Percentiles rank a stretch among this genome's conserved stretches.
Evolutionary conservation across 2,113 vertebrate genomes (phyloP).

Genomic region (Tachycineta bicolor): DNA sequence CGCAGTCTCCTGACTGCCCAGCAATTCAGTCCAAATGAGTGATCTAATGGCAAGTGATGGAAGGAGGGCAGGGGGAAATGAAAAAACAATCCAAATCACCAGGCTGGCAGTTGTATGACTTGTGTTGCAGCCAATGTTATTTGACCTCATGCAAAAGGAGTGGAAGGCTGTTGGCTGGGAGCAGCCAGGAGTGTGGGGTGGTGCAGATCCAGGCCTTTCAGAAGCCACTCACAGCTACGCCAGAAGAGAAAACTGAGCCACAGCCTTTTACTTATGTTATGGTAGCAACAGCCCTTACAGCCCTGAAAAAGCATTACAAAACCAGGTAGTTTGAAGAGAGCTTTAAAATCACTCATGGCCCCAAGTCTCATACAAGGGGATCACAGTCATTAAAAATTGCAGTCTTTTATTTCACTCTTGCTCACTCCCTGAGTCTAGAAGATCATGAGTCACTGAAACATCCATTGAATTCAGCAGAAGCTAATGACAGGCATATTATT

Average conservation of each 20-base stretch:
- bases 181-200: neutral
- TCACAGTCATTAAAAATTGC: neutral
- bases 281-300: neutral
- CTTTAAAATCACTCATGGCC: neutral
- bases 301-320: neutral
- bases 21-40: neutral
- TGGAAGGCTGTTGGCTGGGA: neutral
- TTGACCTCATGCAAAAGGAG: neutral
- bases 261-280: neutral
- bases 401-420: neutral
- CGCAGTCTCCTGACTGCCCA: neutral
- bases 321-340: neutral
- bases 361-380: neutral
- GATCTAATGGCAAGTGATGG: neutral
- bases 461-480: neutral
- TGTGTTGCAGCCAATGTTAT: neutral
- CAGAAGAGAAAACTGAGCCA: neutral
- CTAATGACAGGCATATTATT: neutral
- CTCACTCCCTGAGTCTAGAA: neutral
- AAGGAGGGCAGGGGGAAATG: neutral
- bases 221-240: neutral
- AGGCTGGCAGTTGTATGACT: neutral
- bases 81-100: neutral
- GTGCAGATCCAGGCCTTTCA: neutral
- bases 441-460: neutral